These are phyloP conservation scores for Karalla daura DNA, from an alignment of 2,797 vertebrate species.

Conservation along the genomic window DNA sequence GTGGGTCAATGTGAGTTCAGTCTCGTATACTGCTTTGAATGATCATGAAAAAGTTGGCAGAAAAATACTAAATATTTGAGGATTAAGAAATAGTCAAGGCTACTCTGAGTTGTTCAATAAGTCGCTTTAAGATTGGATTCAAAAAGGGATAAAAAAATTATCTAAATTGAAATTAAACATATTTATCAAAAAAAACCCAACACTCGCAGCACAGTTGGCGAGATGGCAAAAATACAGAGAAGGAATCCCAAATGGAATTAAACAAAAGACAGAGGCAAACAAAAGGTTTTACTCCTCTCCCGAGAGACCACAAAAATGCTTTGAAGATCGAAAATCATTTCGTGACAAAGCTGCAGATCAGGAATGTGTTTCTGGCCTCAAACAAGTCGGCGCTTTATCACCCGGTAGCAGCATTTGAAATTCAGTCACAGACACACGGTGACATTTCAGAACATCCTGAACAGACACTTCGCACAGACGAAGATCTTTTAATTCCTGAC, in stretches of 20 bases:
- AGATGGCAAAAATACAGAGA: neutral
- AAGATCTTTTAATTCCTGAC: neutral
- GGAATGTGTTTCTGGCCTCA: neutral
- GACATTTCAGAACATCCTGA: neutral
- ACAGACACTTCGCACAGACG: neutral
- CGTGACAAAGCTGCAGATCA: neutral
- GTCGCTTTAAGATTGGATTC: neutral
- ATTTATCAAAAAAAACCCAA: neutral
- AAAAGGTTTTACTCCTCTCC: neutral
- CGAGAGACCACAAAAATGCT: too few relatives aligned
- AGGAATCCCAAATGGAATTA: neutral
- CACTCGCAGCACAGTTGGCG: too few relatives aligned
- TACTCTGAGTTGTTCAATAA: neutral
- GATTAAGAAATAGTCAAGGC: neutral
- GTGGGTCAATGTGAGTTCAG: too few relatives aligned
- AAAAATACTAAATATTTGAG: neutral
- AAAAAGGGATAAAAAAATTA: neutral
- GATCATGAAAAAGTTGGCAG: neutral
- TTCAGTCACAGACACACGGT: neutral
- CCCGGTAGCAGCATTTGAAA: neutral
- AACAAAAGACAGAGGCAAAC: neutral
- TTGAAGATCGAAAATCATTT: neutral
- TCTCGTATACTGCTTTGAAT: neutral
- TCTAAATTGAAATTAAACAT: neutral
- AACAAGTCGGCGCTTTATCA: neutral